Conservation (phyloP, 2,113 vertebrate genomes). For the Pelodiscus sinensis region DNA sequence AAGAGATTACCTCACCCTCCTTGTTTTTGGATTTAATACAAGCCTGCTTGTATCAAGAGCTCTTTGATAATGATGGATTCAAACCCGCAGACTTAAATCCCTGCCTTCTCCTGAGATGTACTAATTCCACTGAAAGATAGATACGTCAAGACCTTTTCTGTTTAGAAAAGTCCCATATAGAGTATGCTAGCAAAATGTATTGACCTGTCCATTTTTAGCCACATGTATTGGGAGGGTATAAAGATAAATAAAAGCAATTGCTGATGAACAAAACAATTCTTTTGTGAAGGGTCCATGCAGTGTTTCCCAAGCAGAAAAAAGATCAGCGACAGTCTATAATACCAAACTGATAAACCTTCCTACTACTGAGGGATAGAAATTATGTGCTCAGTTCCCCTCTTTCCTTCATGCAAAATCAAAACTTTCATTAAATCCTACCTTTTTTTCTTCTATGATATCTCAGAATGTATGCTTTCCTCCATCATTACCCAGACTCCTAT, state of each 20-base stretch:
- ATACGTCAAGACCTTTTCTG: neutral
- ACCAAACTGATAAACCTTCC: neutral
- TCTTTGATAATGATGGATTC: neutral
- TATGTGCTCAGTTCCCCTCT: neutral
- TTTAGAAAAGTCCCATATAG: neutral
- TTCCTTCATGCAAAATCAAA: neutral
- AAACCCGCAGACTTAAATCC: neutral
- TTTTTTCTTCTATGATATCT: neutral
- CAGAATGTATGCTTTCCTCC: neutral
- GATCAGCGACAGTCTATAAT: neutral
- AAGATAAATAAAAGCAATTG: neutral
- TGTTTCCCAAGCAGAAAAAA: neutral
- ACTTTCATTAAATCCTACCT: neutral
- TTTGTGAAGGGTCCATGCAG: neutral
- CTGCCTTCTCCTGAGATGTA: neutral
- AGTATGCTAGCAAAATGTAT: neutral
- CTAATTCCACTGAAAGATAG: neutral
- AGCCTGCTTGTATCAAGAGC: neutral
- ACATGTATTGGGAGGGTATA: neutral
- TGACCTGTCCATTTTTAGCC: neutral
- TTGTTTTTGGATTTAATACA: neutral
- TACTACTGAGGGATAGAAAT: neutral
- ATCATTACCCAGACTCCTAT: neutral
- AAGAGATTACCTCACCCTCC: neutral
- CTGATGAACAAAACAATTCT: neutral